Conservation (phyloP, 2,888 invertebrate species). For the Cheilosia pagana region DNA sequence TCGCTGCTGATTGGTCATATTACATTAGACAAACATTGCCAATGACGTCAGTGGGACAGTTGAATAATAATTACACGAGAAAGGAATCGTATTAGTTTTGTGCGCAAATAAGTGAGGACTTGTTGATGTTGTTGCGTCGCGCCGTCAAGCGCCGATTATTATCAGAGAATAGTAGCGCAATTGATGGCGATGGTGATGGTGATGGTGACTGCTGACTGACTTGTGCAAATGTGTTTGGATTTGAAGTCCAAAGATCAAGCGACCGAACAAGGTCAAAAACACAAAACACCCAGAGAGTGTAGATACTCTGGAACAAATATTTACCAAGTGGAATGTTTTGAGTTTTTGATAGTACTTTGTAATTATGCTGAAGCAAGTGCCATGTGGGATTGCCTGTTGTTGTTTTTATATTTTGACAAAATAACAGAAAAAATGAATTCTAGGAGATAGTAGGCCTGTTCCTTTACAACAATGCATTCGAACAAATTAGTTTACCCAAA, state of each 20-base stretch:
- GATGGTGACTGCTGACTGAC: conserved; percentile 15
- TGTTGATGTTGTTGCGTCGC: conserved; percentile 27
- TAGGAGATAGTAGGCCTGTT: no score
- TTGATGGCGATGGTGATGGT: conserved; percentile 2
- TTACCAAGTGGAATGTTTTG: conserved; percentile 22
- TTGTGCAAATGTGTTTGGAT: conserved; percentile 19
- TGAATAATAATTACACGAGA: conserved; percentile 44
- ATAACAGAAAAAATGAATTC: not conserved
- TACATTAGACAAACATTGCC: conserved; percentile 24
- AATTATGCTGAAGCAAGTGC: conserved; percentile 23
- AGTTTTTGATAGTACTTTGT: not conserved
- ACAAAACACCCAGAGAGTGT: conserved; percentile 2
- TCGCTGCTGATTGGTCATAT: conserved; percentile 56
- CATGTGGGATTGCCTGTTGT: conserved; percentile 6
- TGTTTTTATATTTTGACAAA: not conserved
- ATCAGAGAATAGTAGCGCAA: conserved; percentile 5
- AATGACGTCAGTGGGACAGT: conserved; percentile 54
- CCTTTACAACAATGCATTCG: no score
- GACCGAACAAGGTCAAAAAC: conserved; percentile 52
- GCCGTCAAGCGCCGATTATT: not conserved
- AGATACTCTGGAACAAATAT: conserved; percentile 29
- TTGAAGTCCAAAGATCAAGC: conserved; percentile 57
- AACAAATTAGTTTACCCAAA: no score
- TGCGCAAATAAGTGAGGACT: conserved; percentile 40
- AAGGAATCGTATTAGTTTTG: conserved; percentile 21